Base-by-base conservation (phyloP, 2,113 vertebrate species). In the Oplegnathus fasciatus region DNA sequence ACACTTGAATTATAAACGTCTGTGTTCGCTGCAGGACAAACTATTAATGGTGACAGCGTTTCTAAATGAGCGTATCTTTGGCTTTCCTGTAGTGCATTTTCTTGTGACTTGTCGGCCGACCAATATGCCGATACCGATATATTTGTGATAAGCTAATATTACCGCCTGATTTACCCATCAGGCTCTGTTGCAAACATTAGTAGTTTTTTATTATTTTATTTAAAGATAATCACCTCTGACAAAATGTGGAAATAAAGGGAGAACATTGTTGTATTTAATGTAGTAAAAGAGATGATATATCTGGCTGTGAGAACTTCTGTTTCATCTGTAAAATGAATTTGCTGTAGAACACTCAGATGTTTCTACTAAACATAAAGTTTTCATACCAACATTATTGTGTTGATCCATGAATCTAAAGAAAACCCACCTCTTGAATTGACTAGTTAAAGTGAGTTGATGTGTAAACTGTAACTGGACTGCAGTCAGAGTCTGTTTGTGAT, bases 401-500 rank as follows among this genome's bases (percentile, higher is more conserved):
- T 40, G n/a, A 40, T 42, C 18, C 1, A 30, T 57, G 30, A 78
- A 57, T 67, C 48, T 44, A 54, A 66, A 28, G 14, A 9, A 61
- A 61, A 32, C 1, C 57, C 80, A 7, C 26, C 11, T 76, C 46
- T 46, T 55, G 13, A 69, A n/a, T 34, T 18, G 14, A 17, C 14
- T 2, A 24, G 30, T 42, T 57, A 10, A 65, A 68, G 4, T 58
- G n/a, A 48, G 62, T 69, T 18, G 34, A 26, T 32, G 55, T 54
- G 26, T 67, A 15, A 20, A 46, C 9, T 8, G 9, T 42, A 30
- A 37, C 57, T 22, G 2, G 22, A 44, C 40, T 22, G 40, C 9
- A 7, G 40, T 20, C 20, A 22, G 24, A 26, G 67, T 65, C 62
- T 69, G 78, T 78, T 28, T 66, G 62, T 76, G 54, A 61, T 55